Conservation (phyloP, 2,113 vertebrate species). For the Telmatochromis brichardi region DNA sequence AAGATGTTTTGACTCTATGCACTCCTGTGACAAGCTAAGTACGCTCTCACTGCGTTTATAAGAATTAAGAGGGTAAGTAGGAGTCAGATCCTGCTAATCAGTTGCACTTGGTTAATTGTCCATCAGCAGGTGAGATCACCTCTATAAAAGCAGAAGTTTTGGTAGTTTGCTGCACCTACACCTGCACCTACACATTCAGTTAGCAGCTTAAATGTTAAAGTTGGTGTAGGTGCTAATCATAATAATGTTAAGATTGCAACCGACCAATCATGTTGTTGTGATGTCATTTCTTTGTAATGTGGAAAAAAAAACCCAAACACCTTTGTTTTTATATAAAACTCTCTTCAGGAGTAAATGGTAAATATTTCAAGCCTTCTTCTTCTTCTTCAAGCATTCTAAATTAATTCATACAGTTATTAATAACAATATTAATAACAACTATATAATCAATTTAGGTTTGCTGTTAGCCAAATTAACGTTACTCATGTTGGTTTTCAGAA, state of each 20-base stretch:
- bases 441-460: background rate
- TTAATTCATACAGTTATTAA: background rate
- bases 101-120: background rate
- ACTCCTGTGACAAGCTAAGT: background rate
- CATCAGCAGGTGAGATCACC: background rate
- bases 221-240: background rate
- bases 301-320: accelerated
- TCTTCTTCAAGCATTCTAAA: background rate
- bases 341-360: background rate
- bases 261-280: background rate
- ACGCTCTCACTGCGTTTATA: background rate
- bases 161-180: background rate
- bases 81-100: background rate
- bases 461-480: background rate
- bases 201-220: background rate
- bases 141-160: background rate
- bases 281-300: background rate
- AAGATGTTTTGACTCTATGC: background rate
- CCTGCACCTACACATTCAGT: background rate
- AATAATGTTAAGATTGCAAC: background rate
- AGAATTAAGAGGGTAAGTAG: background rate
- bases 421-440: background rate
- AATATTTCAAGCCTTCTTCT: background rate
- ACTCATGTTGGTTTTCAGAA: background rate
- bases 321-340: background rate